Conservation (phyloP, 64 coral and sea anemone species). For the Cladopsammia gracilis region DNA sequence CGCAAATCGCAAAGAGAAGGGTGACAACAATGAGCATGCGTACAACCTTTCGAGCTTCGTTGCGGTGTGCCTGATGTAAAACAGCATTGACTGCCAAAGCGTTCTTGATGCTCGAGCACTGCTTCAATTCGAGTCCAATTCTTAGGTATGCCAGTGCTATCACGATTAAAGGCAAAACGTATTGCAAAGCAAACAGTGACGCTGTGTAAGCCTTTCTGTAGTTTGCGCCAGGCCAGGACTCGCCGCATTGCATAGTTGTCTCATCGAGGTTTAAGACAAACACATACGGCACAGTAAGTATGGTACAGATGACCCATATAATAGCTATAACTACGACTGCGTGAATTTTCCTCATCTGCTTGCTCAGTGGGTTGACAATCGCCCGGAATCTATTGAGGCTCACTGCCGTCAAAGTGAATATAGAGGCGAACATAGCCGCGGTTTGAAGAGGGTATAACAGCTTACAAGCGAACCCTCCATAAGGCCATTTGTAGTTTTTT, state of each 20-base stretch:
- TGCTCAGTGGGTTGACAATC: slow-evolving; percentile 88
- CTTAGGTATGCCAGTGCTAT: slow-evolving; percentile 81
- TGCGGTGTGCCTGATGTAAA: slow-evolving; percentile 76
- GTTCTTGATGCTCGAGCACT: slow-evolving; percentile 41
- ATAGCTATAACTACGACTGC: slow-evolving; percentile 61
- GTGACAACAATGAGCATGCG: slow-evolving; percentile 97
- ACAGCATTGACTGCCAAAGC: slow-evolving; percentile 56
- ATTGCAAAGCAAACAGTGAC: slow-evolving; percentile 83
- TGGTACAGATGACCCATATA: slow-evolving; percentile 78
- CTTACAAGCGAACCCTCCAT: slow-evolving; percentile 79
- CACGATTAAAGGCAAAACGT: slow-evolving; percentile 80
- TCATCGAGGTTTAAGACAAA: slow-evolving; percentile 66
- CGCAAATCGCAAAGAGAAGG: slow-evolving; percentile 90
- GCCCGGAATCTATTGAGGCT: slow-evolving; percentile 94
- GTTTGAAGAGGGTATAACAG: slow-evolving; percentile 95
- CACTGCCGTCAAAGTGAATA: slow-evolving; percentile 90
- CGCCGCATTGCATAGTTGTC: slow-evolving; percentile 40
- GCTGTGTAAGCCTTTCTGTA: slow-evolving; percentile 92
- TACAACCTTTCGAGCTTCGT: slow-evolving; percentile 93
- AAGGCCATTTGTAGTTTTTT: slow-evolving; percentile 90
- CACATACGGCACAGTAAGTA: slow-evolving; percentile 70
- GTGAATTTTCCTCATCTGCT: slow-evolving; percentile 78
- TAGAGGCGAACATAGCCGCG: slow-evolving; percentile 84
- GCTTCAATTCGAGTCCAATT: slow-evolving; percentile 79
- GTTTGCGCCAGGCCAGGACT: slow-evolving; percentile 67